These are phyloP conservation scores for Cherax destructor DNA, from an alignment of 1,140 invertebrate genomes.

Conservation along the genomic window DNA sequence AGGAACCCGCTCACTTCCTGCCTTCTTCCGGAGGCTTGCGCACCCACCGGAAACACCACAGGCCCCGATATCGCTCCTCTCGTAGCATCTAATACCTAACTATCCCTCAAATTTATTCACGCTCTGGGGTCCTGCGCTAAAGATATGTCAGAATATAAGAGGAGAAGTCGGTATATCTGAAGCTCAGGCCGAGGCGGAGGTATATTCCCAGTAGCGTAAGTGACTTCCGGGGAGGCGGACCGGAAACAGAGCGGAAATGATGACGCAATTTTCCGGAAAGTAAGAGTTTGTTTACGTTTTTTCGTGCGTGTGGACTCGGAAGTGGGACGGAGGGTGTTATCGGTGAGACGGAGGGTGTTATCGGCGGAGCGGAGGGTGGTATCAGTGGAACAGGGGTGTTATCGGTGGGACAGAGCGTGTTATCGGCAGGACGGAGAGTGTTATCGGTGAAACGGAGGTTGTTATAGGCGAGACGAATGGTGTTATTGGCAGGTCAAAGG, in stretches of 20 bases:
- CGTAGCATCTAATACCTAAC: neutral
- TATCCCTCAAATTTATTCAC: neutral
- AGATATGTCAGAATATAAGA: neutral
- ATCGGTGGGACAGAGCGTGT: too few species aligned
- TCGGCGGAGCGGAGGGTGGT: too few species aligned
- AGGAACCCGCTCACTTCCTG: slow-evolving; percentile 23
- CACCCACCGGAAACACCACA: slow-evolving; percentile 27
- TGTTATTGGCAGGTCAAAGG: too few species aligned
- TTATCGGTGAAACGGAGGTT: neutral
- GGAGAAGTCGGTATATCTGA: too few species aligned
- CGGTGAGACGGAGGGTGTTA: neutral
- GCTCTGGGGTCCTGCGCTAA: neutral
- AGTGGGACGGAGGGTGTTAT: slow-evolving; percentile 35
- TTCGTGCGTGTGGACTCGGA: slow-evolving; percentile 23
- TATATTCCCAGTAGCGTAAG: slow-evolving; percentile 20
- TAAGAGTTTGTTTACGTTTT: slow-evolving; percentile 39
- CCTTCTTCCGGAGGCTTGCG: neutral
- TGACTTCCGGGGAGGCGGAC: slow-evolving; percentile 14
- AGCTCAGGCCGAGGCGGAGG: neutral
- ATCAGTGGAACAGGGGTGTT: too few species aligned
- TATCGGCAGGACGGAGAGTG: slow-evolving; percentile 18
- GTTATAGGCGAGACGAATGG: too few species aligned
- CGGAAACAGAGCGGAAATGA: slow-evolving; percentile 52
- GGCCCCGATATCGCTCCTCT: neutral
- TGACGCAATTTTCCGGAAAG: slow-evolving; percentile 46